Conservation (phyloP, 37 sponge, comb jelly and placozoan genomes). For the Trichoplax adhaerens region DNA sequence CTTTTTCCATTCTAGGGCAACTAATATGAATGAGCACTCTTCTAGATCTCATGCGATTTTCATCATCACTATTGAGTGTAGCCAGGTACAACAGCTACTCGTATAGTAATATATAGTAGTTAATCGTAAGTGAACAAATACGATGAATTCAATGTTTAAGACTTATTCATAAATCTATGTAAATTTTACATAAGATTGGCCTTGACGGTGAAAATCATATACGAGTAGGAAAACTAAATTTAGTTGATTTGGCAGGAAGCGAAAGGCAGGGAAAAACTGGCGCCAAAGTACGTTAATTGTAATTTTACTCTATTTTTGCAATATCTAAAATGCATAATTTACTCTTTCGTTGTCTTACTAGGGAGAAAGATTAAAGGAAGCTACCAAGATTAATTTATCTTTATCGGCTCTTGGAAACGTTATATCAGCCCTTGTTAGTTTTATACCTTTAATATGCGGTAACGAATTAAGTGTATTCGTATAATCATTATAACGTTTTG, state of each 20-base stretch:
- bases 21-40: constrained; percentile 97
- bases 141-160: background rate
- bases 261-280: constrained; percentile 86
- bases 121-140: background rate
- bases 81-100: constrained; percentile 26
- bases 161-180: too few species aligned
- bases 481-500: background rate
- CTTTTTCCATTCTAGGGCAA: constrained; percentile 8
- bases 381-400: constrained; percentile 91
- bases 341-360: constrained; percentile 2
- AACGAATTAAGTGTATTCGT: background rate
- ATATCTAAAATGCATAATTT: background rate
- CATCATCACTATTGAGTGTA: constrained; percentile 89
- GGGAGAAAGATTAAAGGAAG: constrained; percentile 86
- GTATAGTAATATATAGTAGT: background rate
- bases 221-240: constrained; percentile 88
- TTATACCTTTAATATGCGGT: background rate
- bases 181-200: constrained; percentile 22
- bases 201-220: constrained; percentile 73
- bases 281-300: constrained; percentile 26
- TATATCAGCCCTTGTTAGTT: constrained; percentile 77
- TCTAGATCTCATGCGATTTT: constrained; percentile 99
- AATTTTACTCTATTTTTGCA: background rate
- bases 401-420: constrained; percentile 96
- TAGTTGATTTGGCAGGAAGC: constrained; percentile 96